Evolutionary conservation across 2,888 invertebrate genomes (phyloP), one percentile per base, ranked within the genome.

Genomic region (Latrodectus hesperus): DNA sequence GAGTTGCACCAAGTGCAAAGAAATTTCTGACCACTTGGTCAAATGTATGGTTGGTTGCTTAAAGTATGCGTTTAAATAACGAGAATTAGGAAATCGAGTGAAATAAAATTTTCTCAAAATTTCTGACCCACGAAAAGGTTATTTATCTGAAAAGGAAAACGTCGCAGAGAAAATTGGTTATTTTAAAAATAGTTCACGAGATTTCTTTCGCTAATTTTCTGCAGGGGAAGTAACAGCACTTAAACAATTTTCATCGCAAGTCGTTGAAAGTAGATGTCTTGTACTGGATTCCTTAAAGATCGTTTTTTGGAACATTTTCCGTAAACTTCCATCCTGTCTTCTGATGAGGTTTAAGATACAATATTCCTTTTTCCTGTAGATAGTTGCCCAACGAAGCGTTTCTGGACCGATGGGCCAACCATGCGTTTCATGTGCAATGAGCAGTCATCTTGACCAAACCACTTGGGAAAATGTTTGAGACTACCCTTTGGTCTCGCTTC

Each of bases 111-210:
- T 81, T 81, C 67, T 73, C 75, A 82, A 82, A 75, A 67, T 55
- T 53, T n/a, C 11, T 82, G 82, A 82, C 70, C 82, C 82, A 65
- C 75, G 60, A 82, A 79, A 70, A 85, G 79, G 85, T 85, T 78
- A 72, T 60, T 74, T 67, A 49, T 60, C 64, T 64, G 67, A 81
- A 64, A 53, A 82, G 82, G 82, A n/a, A 82, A 82, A 82, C 60
- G 67, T 14, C 60, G 68, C 60, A 82, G 53, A 49, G 82, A 75
- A 82, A 81, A 81, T 81, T 38, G 73, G 65, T 49, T 52, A 65
- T n/a, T 68, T 70, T 49, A 4, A 73, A 73, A 55, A 53, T 26
- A 26, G 67, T 53, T 10, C 12, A 55, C 60, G 70, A 64, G 68
- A 51, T 52, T 77, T 77, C 74, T 75, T 74, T 55, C 74, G 84